Base-by-base conservation (phyloP, 2,797 vertebrate species). In the Diceros bicornis region DNA sequence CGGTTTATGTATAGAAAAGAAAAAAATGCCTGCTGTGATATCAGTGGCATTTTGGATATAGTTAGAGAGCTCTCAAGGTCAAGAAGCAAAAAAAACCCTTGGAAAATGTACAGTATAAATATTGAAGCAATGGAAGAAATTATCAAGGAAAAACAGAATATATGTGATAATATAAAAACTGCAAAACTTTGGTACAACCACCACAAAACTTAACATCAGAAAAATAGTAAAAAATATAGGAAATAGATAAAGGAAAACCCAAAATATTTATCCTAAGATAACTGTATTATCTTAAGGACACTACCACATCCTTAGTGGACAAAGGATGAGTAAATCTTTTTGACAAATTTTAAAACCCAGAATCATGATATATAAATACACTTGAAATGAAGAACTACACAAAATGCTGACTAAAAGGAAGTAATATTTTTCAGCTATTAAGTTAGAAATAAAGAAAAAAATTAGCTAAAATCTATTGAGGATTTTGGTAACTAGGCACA, bases 31-130 rank as follows among this genome's bases (percentile, higher is more conserved):
- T 83, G 55, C 66, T 96, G 21, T 85, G 61, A 81, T 92, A 87
- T 89, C 62, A 82, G 14, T 61, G 66, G 37, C 41, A 66, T 71
- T 59, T 20, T 64, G 68, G 57, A 90, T 52, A 91, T 4, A 95
- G 68, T 17, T 9, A 91, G 12, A 95, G 25, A 92, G 82, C 12
- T 74, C 47, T 96, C 34, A 83, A 97, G 32, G 71, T 91, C 55
- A 79, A 72, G 61, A 41, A 84, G 77, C 68, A 68, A 95, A 94
- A 86, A 41, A 27, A 29, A 57, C 61, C 66, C n/a, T 89, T 83
- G 6, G 79, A 84, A 93, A 87, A 78, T 86, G 34, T 44, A 79
- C 7, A 85, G 7, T 16, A 52, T 47, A 86, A 83, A 86, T 69
- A 62, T 1, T 47, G 57, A 94, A 55, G 11, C 44, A 78, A 91